A percentile compares a stretch with the other conserved stretches of the same genome.
These are phyloP conservation scores for Rapana venosa DNA, from an alignment of 2,888 invertebrate genomes.

Conservation along the genomic window DNA sequence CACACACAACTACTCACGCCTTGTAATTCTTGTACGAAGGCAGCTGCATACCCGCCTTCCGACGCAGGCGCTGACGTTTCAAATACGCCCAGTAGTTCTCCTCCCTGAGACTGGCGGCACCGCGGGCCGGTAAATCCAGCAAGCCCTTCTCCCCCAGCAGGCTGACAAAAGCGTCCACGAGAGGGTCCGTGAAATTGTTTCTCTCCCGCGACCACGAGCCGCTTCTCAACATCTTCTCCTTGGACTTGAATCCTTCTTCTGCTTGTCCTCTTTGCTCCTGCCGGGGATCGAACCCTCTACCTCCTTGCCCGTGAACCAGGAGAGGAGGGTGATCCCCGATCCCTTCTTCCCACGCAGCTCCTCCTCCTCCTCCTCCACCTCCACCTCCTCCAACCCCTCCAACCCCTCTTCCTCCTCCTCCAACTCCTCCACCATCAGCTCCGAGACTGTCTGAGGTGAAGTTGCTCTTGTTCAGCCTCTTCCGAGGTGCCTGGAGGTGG, in stretches of 20 bases:
- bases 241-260: neutral
- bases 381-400: conserved; percentile 24
- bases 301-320: neutral
- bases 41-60: conserved; percentile 15
- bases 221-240: neutral
- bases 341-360: conserved; percentile 37
- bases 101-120: neutral
- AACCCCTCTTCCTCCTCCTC: neutral
- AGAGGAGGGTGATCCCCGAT: conserved; percentile 19
- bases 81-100: conserved; percentile 34
- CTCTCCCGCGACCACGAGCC: neutral
- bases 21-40: conserved; percentile 25
- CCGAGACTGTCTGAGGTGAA: conserved; percentile 41
- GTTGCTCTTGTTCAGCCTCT: conserved; percentile 43
- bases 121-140: neutral
- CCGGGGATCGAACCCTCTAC: neutral
- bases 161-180: conserved; percentile 13
- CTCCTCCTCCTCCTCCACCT: neutral
- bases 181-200: conserved; percentile 27
- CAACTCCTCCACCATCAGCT: neutral
- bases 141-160: conserved; percentile 28
- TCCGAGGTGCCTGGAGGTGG: conserved; percentile 38
- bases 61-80: conserved; percentile 19
- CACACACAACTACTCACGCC: neutral
- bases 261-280: neutral